Conservation (phyloP, 1,140 invertebrate species). For the Drosophila sechellia region DNA sequence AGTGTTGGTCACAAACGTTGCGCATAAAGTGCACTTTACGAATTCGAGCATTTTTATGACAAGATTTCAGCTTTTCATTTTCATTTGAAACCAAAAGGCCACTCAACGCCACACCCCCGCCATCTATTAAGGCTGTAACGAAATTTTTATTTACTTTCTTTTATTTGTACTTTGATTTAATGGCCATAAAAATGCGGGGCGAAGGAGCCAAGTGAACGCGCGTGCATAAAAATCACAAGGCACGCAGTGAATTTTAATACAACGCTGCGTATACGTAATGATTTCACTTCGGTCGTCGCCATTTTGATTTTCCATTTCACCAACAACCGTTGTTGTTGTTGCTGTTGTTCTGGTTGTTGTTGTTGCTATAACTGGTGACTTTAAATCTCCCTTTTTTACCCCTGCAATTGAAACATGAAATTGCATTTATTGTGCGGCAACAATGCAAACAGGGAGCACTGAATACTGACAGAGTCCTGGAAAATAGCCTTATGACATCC, state of each 20-base stretch:
- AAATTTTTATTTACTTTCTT: conserved; percentile 74
- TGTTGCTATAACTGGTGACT: conserved; percentile 29
- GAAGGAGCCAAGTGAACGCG: conserved; percentile 30
- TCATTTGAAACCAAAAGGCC: conserved; percentile 61
- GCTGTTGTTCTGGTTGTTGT: not conserved
- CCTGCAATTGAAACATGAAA: conserved; percentile 70
- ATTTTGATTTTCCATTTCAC: conserved; percentile 57
- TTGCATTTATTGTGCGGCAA: conserved; percentile 57
- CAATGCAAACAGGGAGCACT: conserved; percentile 50
- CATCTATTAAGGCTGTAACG: conserved; percentile 61
- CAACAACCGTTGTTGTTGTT: conserved; percentile 10
- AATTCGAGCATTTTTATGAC: conserved; percentile 80
- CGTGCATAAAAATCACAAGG: conserved; percentile 66
- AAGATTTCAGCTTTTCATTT: conserved; percentile 73
- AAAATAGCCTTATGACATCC: conserved; percentile 41
- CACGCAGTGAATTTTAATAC: conserved; percentile 75
- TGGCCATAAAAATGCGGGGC: conserved; percentile 64
- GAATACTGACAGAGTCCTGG: conserved; percentile 16
- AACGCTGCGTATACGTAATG: conserved; percentile 73
- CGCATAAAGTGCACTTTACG: conserved; percentile 76
- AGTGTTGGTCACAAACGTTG: conserved; percentile 49
- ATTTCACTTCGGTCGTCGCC: conserved; percentile 40
- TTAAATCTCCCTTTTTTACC: conserved; percentile 42
- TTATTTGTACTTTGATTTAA: conserved; percentile 81
- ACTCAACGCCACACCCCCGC: conserved; percentile 10